These are phyloP conservation scores for Hirundichthys speculiger DNA, from an alignment of 2,113 vertebrate species.

Conservation along the genomic window DNA sequence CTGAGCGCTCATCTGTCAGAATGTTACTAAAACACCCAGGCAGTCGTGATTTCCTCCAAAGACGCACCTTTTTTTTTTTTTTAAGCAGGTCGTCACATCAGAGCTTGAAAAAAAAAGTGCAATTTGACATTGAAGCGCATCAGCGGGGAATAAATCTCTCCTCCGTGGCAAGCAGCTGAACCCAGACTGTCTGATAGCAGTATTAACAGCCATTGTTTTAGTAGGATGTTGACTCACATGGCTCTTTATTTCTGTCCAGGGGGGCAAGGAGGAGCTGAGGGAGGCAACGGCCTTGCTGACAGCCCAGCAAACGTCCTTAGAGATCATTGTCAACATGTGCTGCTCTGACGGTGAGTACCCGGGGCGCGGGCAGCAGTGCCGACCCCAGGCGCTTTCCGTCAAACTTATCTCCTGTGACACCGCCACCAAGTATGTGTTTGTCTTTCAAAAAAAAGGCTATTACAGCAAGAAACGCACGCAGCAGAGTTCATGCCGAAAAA, in stretches of 20 bases:
- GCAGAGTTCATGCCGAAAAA: constrained; percentile 2
- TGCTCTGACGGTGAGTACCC: constrained; percentile 88
- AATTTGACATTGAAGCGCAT: background rate
- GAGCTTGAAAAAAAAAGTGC: background rate
- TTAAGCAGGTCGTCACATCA: background rate
- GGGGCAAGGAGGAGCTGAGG: constrained; percentile 87
- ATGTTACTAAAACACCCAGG: too few species aligned
- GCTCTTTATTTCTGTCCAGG: constrained; percentile 76
- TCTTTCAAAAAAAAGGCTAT: constrained; percentile 11
- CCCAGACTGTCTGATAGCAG: constrained; percentile 26
- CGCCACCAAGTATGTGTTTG: constrained; percentile 18
- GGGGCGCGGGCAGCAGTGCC: constrained; percentile 42
- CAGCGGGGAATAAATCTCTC: constrained; percentile 6
- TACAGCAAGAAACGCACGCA: constrained; percentile 2
- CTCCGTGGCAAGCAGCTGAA: constrained; percentile 15
- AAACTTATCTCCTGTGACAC: constrained; percentile 55
- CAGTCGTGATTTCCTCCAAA: too few species aligned
- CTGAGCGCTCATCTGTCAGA: background rate
- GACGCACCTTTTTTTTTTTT: background rate
- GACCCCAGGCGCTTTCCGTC: constrained; percentile 42
- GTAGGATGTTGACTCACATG: constrained; percentile 51
- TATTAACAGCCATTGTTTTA: constrained; percentile 45
- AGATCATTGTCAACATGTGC: constrained; percentile 98
- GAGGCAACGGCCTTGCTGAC: constrained; percentile 88
- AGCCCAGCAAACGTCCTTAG: constrained; percentile 95